Percentiles rank a stretch among this genome's conserved stretches.
Conservation (phyloP, 2,888 invertebrate genomes). For the Eudasyphora cyanicolor region DNA sequence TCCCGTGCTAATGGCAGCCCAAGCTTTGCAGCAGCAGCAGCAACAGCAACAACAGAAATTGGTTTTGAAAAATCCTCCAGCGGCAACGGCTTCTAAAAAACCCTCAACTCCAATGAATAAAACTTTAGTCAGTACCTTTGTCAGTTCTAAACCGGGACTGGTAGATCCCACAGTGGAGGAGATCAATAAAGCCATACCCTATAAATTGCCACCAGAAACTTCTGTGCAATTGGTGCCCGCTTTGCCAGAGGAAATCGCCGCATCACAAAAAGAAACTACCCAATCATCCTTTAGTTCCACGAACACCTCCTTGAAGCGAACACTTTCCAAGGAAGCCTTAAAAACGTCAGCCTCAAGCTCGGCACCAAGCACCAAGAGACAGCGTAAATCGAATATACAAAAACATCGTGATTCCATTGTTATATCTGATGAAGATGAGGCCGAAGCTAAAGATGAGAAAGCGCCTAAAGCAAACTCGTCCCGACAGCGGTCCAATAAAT, state of each 20-base stretch:
- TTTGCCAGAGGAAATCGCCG: slow-evolving; percentile 70
- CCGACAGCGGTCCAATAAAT: slow-evolving; percentile 42
- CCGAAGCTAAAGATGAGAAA: slow-evolving; percentile 20
- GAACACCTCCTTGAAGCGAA: slow-evolving; percentile 46
- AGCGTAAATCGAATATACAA: slow-evolving; percentile 48
- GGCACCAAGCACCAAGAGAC: slow-evolving; percentile 46
- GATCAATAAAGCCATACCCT: slow-evolving; percentile 74
- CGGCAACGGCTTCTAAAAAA: background rate
- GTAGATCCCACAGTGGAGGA: slow-evolving; percentile 66
- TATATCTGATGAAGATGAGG: slow-evolving; percentile 70
- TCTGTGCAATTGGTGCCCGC: slow-evolving; percentile 78
- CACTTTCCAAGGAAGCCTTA: slow-evolving; percentile 54
- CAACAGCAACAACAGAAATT: slow-evolving; percentile 57
- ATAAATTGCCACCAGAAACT: slow-evolving; percentile 78
- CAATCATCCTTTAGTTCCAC: background rate
- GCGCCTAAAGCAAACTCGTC: background rate
- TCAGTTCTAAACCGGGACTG: slow-evolving; percentile 44
- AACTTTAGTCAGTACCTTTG: background rate
- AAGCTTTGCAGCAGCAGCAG: slow-evolving; percentile 71
- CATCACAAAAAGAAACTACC: slow-evolving; percentile 3
- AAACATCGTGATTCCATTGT: slow-evolving; percentile 66
- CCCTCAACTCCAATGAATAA: slow-evolving; percentile 50
- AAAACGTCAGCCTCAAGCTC: background rate
- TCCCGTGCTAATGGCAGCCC: slow-evolving; percentile 71
- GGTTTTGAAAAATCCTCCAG: slow-evolving; percentile 63